Evolutionary conservation across 2,888 invertebrate species (phyloP), one percentile per base, ranked within the genome.

Genomic region (Desoria tigrina): DNA sequence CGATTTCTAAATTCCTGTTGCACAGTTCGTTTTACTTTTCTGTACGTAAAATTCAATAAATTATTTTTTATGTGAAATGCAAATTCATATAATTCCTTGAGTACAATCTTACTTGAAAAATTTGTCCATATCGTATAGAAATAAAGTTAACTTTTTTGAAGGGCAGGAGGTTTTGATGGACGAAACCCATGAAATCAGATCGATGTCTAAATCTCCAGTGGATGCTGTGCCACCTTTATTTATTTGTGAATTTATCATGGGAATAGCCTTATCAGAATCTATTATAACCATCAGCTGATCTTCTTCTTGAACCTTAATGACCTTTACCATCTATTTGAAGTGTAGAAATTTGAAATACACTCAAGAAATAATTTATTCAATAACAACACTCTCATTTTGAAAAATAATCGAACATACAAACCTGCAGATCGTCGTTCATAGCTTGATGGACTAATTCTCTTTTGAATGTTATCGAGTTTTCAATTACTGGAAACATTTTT

Each of bases 41-140:
- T 78, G 51, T 16, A 62, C 55, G n/a, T n/a, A 56, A 50, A 63
- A 39, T 39, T 39, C 39, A 39, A 11, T 11, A 16, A 18, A 49
- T n/a, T 42, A 50, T 21, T n/a, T n/a, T n/a, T n/a, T n/a, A n/a
- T n/a, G n/a, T n/a, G n/a, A 51, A 50, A 51, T n/a, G 27, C 27
- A 50, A 28, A 49, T 28, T 37, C 37, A 51, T 26, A 56, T 45
- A 49, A 28, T 2, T 45, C 23, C 28, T 42, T 37, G n/a, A 49
- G 64, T 16, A 56, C n/a, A 50, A 42, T 50, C 79, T 78, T 70
- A 84, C 84, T 81, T 82, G 68, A 82, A 83, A 72, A 83, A 83
- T 6, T 82, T 79, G 45, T 80, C 71, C 77, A 11, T 77, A 1
- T 82, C 83, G 65, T 81, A 81, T 14, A 84, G 71, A 0, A 83